These are phyloP conservation scores for Hydrolagus colliei DNA, from an alignment of 2,797 vertebrate species.

Conservation along the genomic window DNA sequence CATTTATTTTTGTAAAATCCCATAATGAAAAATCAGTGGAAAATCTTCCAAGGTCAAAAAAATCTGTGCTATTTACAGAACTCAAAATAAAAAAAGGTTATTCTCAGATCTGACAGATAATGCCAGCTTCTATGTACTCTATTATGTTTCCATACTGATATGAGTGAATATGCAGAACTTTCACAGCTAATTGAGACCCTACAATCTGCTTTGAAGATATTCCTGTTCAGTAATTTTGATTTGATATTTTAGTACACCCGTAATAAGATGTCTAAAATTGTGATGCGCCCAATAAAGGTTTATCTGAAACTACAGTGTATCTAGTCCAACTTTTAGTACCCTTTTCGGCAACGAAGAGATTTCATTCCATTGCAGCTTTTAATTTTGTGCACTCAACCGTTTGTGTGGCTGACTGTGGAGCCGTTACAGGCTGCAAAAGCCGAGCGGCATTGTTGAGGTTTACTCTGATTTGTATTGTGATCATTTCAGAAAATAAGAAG, in stretches of 20 bases:
- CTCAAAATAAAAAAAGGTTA: background rate
- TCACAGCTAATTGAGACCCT: conserved; percentile 15
- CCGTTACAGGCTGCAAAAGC: conserved; percentile 10
- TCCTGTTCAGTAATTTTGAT: background rate
- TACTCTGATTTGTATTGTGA: conserved; percentile 88
- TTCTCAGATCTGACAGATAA: conserved; percentile 3
- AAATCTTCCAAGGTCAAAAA: conserved; percentile 21
- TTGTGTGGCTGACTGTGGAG: conserved; percentile 9
- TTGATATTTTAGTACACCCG: background rate
- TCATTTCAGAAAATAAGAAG: conserved; percentile 95
- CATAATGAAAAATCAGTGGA: conserved; percentile 25
- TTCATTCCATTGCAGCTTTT: conserved; percentile 14
- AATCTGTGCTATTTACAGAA: conserved; percentile 3
- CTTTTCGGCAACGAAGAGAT: background rate
- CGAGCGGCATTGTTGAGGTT: conserved; percentile 59
- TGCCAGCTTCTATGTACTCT: background rate
- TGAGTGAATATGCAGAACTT: conserved; percentile 6
- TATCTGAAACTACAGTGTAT: background rate
- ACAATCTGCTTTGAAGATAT: conserved; percentile 22
- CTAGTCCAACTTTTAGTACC: conserved; percentile 1
- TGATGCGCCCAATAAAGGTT: background rate
- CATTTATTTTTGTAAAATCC: conserved; percentile 20
- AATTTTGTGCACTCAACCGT: conserved; percentile 7
- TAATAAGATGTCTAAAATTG: background rate
- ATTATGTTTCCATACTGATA: background rate